Evolutionary conservation across 2,888 invertebrate species (phyloP).

Genomic region (Lithophane leautieri): DNA sequence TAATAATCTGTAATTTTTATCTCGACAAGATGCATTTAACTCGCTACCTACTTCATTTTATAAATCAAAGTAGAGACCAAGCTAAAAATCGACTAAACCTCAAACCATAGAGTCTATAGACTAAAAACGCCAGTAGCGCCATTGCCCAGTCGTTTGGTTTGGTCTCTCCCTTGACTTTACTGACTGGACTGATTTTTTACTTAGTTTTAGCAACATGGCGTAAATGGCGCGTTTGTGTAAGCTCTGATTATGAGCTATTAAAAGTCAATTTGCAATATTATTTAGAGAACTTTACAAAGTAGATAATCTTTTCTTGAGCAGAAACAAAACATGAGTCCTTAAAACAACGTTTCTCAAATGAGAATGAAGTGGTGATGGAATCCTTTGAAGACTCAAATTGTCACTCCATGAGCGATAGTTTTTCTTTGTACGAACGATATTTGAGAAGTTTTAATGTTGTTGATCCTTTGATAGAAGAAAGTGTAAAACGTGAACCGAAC

Average conservation of each 20-base stretch:
- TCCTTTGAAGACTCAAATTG: conserved; percentile 87
- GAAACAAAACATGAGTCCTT: conserved; percentile 26
- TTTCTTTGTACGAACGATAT: conserved; percentile 87
- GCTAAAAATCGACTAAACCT: neutral
- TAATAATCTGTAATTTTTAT: neutral
- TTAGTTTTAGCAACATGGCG: conserved; percentile 53
- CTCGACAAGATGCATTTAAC: neutral
- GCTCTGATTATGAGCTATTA: neutral
- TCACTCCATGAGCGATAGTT: conserved; percentile 87
- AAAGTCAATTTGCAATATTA: conserved; percentile 17
- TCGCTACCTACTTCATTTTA: neutral
- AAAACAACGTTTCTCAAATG: conserved; percentile 38
- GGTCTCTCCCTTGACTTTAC: neutral
- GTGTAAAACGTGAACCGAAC: conserved; percentile 65
- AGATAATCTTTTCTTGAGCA: neutral
- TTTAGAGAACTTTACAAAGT: neutral
- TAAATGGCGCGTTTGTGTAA: conserved; percentile 52
- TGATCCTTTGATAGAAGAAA: conserved; percentile 75
- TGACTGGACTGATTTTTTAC: neutral
- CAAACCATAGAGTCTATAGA: neutral
- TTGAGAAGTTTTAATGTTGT: conserved; percentile 87
- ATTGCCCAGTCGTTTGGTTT: neutral
- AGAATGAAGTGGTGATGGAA: conserved; percentile 86
- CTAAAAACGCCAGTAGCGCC: neutral
- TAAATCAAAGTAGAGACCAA: neutral